Base-by-base conservation (phyloP, 2,888 invertebrate genomes). In the Mythimna lalbum region DNA sequence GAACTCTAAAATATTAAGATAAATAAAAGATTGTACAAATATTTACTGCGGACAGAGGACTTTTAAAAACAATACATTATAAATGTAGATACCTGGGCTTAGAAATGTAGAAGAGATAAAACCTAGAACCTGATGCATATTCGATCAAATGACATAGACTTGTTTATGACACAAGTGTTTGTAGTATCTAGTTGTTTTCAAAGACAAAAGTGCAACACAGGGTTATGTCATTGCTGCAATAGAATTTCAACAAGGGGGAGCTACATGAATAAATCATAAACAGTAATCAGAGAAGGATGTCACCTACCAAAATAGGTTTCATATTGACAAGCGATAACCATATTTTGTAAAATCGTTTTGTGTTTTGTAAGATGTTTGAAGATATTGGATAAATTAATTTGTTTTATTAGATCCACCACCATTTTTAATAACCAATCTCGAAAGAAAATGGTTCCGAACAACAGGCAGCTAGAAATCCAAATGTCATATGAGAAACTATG, bases 21-120 rank as follows among this genome's bases (percentile, higher is more conserved):
- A 85, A 88, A 87, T 79, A 87, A 1, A 78, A 73, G 57, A 71
- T 66, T 68, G 39, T 61, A 59, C 66, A 81, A 78, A 84, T 80
- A 79, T 84, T 81, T 74, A 69, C 36, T 61, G 0, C 66, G 21
- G 43, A 47, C 61, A 60, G 50, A 43, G 63, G 59, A 69, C 56
- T 75, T 60, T 64, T 53, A 47, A 33, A 69, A 65, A 66, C 56
- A 64, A 4, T 55, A 49, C 43, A 23, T 56, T 61, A 39, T 61
- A 70, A 23, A 49, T 47, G 19, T 47, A 39, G 19, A 36, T 3
- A 21, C 36, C 21, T 39, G 63, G 9, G 39, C 60, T 47, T 7
- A 50, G n/a, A 64, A 53, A 39, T 47, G 43, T 67, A 70, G 31
- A 65, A 73, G 36, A 63, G 14, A 65, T 64, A 50, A 63, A 47